Percentiles rank a stretch among this genome's conserved stretches.
Evolutionary conservation across 2,888 invertebrate species (phyloP).

Genomic region (Xestia rhomboidea): DNA sequence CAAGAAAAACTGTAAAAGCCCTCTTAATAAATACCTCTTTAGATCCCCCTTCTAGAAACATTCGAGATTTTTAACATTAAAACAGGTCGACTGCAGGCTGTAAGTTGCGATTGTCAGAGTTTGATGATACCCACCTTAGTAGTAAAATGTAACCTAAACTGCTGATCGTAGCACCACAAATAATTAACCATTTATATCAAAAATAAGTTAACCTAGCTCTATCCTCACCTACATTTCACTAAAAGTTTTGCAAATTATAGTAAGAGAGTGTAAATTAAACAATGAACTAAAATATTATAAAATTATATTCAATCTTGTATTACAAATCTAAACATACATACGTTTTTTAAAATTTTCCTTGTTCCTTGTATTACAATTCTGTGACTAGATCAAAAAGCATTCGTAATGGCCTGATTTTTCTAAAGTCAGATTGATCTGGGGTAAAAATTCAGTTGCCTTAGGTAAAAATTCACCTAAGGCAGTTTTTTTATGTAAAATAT

Average conservation of each 20-base stretch:
- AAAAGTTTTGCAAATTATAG: neutral
- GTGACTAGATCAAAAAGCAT: constrained; percentile 55
- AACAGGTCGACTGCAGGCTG: neutral
- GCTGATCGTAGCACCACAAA: neutral
- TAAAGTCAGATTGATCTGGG: neutral
- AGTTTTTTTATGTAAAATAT: neutral
- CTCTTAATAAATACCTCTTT: neutral
- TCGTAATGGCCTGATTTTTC: neutral
- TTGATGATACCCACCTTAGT: neutral
- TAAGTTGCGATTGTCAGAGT: neutral
- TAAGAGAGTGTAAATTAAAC: constrained; percentile 22
- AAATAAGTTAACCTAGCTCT: neutral
- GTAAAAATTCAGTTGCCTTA: too few species aligned
- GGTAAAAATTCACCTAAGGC: neutral
- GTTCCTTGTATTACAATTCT: constrained; percentile 22
- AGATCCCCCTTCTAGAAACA: neutral
- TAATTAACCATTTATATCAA: neutral
- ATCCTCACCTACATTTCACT: too few species aligned
- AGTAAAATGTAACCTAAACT: neutral
- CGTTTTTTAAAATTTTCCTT: neutral
- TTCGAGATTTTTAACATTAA: too few species aligned
- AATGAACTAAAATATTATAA: constrained; percentile 44
- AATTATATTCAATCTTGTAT: constrained; percentile 40
- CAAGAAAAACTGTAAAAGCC: too few species aligned
- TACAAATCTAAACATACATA: constrained; percentile 31